These are phyloP conservation scores for Prionchulus punctatus DNA, from an alignment of 2,888 invertebrate genomes.

Conservation along the genomic window DNA sequence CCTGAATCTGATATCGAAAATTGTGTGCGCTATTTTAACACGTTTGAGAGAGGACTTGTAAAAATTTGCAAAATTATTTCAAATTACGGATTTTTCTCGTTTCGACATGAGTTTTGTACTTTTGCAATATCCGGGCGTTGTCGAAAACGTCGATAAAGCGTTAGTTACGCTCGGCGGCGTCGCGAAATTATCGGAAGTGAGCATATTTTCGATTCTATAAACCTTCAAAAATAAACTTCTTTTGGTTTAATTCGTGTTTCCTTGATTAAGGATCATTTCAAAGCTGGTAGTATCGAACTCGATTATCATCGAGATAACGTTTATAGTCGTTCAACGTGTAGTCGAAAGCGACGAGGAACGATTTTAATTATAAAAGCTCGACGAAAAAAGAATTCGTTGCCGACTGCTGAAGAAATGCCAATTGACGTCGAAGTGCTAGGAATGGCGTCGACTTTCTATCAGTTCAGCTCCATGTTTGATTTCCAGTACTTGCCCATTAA, in stretches of 20 bases:
- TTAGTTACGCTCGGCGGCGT: conserved; percentile 25
- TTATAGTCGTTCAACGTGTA: conserved; percentile 12
- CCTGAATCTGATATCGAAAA: too few relatives aligned
- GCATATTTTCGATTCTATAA: not conserved
- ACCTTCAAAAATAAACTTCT: too few relatives aligned
- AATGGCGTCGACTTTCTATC: conserved; percentile 18
- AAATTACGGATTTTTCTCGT: too few relatives aligned
- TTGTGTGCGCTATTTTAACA: too few relatives aligned
- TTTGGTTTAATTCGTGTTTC: not conserved
- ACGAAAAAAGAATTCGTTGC: not conserved
- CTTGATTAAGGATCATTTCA: conserved; percentile 16
- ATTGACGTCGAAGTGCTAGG: conserved; percentile 3
- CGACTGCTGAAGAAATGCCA: not conserved
- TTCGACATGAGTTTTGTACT: too few relatives aligned
- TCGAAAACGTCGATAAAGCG: conserved; percentile 24
- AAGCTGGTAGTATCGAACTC: conserved; percentile 18
- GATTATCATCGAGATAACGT: conserved; percentile 23
- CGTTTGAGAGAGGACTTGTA: too few relatives aligned
- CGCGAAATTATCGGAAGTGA: conserved; percentile 17
- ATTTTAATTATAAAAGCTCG: not conserved
- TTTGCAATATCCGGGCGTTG: conserved; percentile 22
- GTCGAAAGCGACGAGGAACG: not conserved
- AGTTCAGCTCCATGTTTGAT: conserved; percentile 49
- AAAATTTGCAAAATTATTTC: too few relatives aligned
- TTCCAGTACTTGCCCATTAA: conserved; percentile 72